phyloP scores from a whole-genome alignment of 1,140 invertebrate genomes.

The Sogatella furcifera region DNA sequence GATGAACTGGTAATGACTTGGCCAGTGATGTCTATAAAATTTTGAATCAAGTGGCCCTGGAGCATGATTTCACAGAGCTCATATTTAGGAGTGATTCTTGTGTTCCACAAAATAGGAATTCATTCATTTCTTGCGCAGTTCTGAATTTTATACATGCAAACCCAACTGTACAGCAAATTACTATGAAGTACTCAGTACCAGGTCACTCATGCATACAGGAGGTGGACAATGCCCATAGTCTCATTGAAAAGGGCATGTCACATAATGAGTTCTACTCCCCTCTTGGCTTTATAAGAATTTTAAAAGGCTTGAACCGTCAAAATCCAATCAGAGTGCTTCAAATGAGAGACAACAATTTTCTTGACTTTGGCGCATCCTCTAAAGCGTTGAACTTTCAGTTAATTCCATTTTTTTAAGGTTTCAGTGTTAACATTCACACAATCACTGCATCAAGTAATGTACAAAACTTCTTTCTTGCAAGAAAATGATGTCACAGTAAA shows the following conservation, averaged over 20 bases:
- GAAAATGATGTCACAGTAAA: neutral
- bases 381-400: neutral
- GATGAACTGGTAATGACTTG: conserved; percentile 22
- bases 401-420: conserved; percentile 7
- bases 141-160: conserved; percentile 20
- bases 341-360: conserved; percentile 12
- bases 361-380: conserved; percentile 4
- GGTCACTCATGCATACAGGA: conserved; percentile 26
- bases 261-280: conserved; percentile 20
- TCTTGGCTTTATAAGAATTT: conserved; percentile 15
- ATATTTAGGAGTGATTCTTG: no score
- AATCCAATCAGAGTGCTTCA: conserved; percentile 9
- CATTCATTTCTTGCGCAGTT: conserved; percentile 22
- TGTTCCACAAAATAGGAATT: conserved; percentile 23
- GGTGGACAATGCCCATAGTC: conserved; percentile 23
- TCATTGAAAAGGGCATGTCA: conserved; percentile 23
- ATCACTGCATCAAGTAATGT: conserved; percentile 1
- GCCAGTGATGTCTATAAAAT: conserved; percentile 23
- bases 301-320: neutral
- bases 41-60: conserved; percentile 8
- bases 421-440: neutral
- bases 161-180: conserved; percentile 16
- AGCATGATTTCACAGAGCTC: neutral
- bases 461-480: neutral
- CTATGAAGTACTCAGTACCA: conserved; percentile 25